These are phyloP conservation scores for Cygnus buccinator DNA, from an alignment of 2,113 vertebrate genomes.

Conservation along the genomic window DNA sequence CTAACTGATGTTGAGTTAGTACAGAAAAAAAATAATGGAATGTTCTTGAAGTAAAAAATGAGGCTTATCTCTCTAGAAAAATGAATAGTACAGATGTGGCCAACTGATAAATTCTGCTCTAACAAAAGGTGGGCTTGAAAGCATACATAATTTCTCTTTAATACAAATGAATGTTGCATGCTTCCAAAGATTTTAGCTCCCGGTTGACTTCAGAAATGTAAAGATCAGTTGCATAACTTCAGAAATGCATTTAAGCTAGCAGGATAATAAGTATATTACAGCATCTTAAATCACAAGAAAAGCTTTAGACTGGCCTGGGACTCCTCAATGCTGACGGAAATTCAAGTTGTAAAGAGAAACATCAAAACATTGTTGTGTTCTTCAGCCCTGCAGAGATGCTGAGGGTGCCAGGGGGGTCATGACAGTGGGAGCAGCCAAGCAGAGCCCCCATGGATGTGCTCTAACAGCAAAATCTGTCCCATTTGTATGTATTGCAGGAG, in stretches of 20 bases:
- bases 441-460: fast-evolving
- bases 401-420: background rate
- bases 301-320: slow-evolving; percentile 9
- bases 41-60: background rate
- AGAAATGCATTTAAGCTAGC: slow-evolving; percentile 13
- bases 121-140: slow-evolving; percentile 45
- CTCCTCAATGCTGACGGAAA: slow-evolving; percentile 48
- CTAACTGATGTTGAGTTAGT: background rate
- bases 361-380: background rate
- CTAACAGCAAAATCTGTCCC: background rate
- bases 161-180: slow-evolving; percentile 31
- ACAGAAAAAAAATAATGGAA: background rate
- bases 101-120: background rate
- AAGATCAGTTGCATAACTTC: slow-evolving; percentile 56
- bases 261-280: slow-evolving; percentile 49
- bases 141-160: slow-evolving; percentile 23
- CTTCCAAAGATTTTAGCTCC: slow-evolving; percentile 37
- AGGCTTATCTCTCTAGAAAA: slow-evolving; percentile 10
- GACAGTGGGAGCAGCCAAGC: fast-evolving
- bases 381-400: background rate
- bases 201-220: slow-evolving; percentile 41
- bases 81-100: background rate
- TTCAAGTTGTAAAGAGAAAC: slow-evolving; percentile 27
- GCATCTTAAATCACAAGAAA: slow-evolving; percentile 16
- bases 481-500: background rate